A percentile compares a stretch with the other conserved stretches of the same genome.
Conservation (phyloP, 2,888 invertebrate genomes). For the Drosophila mercatorum region DNA sequence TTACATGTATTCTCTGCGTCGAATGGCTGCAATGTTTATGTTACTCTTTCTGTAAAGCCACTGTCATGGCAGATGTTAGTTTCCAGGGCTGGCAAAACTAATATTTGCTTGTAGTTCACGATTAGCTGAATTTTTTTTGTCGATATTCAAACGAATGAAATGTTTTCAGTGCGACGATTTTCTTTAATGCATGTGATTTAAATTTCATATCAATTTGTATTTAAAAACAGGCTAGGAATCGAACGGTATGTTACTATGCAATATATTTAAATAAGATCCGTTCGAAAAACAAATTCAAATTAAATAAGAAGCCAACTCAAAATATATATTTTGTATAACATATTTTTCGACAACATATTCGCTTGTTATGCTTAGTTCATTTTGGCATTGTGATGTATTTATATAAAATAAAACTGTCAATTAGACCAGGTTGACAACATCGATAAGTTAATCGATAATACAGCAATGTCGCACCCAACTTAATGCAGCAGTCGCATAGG, state of each 20-base stretch:
- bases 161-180: not conserved
- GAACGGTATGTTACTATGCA: too few relatives aligned
- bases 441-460: conserved; percentile 1
- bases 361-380: too few relatives aligned
- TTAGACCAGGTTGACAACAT: not conserved
- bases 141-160: not conserved
- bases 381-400: not conserved
- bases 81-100: conserved; percentile 28
- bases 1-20: conserved; percentile 9
- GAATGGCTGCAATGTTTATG: conserved; percentile 24
- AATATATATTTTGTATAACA: too few relatives aligned
- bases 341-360: too few relatives aligned
- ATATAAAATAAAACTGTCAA: not conserved
- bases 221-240: not conserved
- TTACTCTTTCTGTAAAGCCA: conserved; percentile 17
- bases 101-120: not conserved
- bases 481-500: conserved; percentile 17
- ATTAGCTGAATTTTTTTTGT: not conserved
- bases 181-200: not conserved
- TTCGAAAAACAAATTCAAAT: not conserved
- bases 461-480: conserved; percentile 23
- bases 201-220: not conserved
- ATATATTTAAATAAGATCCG: not conserved
- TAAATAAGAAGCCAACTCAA: too few relatives aligned
- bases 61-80: conserved; percentile 22